These are phyloP conservation scores for Euborellia annulipes DNA, from an alignment of 1,140 invertebrate species.

Conservation along the genomic window DNA sequence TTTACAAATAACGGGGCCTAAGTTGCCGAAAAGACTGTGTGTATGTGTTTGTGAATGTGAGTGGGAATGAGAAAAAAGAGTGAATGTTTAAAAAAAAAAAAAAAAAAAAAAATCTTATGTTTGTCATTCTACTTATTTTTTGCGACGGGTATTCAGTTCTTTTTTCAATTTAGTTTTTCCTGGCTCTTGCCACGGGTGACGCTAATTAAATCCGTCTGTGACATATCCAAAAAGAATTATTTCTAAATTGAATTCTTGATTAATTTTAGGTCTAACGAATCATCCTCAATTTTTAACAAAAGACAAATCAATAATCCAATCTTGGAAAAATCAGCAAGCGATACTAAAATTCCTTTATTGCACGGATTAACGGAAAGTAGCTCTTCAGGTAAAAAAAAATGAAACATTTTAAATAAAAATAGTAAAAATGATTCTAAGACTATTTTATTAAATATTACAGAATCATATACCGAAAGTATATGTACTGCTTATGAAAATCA, in stretches of 20 bases:
- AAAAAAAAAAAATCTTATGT: too few species aligned
- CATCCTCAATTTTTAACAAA: slow-evolving; percentile 10
- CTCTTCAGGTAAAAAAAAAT: slow-evolving; percentile 33
- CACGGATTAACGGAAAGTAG: slow-evolving; percentile 40
- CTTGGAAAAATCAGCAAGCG: slow-evolving; percentile 27
- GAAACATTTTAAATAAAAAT: background rate
- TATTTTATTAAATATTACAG: slow-evolving; percentile 19
- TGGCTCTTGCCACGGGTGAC: slow-evolving; percentile 15
- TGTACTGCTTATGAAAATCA: slow-evolving; percentile 39
- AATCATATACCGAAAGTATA: slow-evolving; percentile 42
- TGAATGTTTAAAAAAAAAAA: too few species aligned
- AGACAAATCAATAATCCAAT: slow-evolving; percentile 6
- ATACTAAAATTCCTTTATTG: slow-evolving; percentile 18
- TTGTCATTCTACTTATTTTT: too few species aligned
- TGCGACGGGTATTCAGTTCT: too few species aligned
- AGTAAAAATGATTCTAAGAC: slow-evolving; percentile 1
- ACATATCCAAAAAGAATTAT: slow-evolving; percentile 27
- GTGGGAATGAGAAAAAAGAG: too few species aligned
- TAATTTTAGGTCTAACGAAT: slow-evolving; percentile 20
- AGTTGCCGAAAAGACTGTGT: too few species aligned
- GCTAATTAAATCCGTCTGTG: slow-evolving; percentile 21
- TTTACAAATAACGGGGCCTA: too few species aligned
- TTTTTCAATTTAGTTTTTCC: too few species aligned
- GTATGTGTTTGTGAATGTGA: too few species aligned
- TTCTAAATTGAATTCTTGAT: slow-evolving; percentile 32